Percentiles rank a stretch among this genome's conserved stretches.
These are phyloP conservation scores for Hedya salicella DNA, from an alignment of 2,888 invertebrate species.

Conservation along the genomic window DNA sequence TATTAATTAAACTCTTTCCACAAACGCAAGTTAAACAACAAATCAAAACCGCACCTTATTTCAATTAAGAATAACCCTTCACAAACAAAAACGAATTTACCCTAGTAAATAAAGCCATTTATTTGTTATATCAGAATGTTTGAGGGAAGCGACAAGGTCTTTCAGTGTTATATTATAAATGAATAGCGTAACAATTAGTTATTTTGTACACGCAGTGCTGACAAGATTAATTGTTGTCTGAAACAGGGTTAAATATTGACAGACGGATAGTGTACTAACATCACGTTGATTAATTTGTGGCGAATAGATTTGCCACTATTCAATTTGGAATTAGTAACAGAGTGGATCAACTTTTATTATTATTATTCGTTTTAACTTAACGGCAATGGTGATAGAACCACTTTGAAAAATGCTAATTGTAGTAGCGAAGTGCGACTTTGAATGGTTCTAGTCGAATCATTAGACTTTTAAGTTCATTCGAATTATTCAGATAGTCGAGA, in stretches of 20 bases:
- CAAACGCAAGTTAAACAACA: slow-evolving; percentile 24
- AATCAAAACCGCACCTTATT: slow-evolving; percentile 25
- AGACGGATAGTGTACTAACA: slow-evolving; percentile 21
- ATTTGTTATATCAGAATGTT: background rate
- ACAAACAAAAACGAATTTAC: background rate
- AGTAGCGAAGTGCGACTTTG: too few relatives aligned
- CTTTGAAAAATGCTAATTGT: too few relatives aligned
- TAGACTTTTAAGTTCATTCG: too few relatives aligned
- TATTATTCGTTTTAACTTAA: too few relatives aligned
- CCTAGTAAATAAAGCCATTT: background rate
- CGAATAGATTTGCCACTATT: background rate
- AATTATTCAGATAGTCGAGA: too few relatives aligned
- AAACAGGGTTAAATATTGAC: slow-evolving; percentile 28
- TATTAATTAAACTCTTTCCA: slow-evolving; percentile 16
- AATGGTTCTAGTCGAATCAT: too few relatives aligned
- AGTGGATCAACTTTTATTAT: too few relatives aligned
- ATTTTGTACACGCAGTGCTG: slow-evolving; percentile 9
- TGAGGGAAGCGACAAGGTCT: slow-evolving; percentile 8
- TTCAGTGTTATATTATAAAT: slow-evolving; percentile 23
- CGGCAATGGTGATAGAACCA: too few relatives aligned
- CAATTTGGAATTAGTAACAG: background rate
- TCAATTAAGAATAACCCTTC: slow-evolving; percentile 14
- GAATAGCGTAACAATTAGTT: slow-evolving; percentile 33
- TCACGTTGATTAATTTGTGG: slow-evolving; percentile 17
- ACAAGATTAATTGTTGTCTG: slow-evolving; percentile 31